phyloP scores from a whole-genome alignment of 2,797 vertebrate genomes.

The Artibeus lituratus region DNA sequence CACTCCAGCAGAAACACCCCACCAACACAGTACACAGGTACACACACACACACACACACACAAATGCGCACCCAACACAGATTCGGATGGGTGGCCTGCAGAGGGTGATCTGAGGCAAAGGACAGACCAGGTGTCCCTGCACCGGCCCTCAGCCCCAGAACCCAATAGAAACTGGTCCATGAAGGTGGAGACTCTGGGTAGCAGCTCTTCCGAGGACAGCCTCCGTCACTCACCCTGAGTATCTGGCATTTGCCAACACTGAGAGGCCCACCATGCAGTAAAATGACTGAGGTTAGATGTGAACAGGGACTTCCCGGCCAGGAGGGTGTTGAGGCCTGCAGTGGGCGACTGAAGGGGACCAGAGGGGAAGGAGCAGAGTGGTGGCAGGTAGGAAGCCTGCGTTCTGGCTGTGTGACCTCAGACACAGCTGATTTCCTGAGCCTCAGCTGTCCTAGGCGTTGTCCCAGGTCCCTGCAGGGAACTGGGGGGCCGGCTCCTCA shows the following conservation, averaged over 20 bases:
- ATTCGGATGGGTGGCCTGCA: rapidly evolving
- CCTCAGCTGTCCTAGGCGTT: not conserved
- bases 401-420: not conserved
- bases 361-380: not conserved
- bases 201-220: not conserved
- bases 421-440: not conserved
- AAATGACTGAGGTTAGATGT: not conserved
- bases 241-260: not conserved
- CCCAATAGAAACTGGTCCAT: not conserved
- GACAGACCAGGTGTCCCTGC: not conserved
- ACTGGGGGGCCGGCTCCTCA: not conserved
- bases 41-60: too few relatives aligned
- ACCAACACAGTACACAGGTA: not conserved
- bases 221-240: not conserved
- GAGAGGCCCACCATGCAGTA: not conserved
- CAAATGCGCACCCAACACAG: not conserved
- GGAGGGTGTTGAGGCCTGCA: not conserved
- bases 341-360: not conserved
- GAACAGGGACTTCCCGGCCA: conserved; percentile 7
- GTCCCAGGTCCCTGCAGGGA: not conserved
- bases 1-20: not conserved
- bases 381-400: not conserved
- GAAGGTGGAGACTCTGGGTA: too few relatives aligned
- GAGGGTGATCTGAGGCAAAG: not conserved
- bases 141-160: not conserved